phyloP scores from a whole-genome alignment of 2,888 invertebrate species.

The Sminthurinus aureus region DNA sequence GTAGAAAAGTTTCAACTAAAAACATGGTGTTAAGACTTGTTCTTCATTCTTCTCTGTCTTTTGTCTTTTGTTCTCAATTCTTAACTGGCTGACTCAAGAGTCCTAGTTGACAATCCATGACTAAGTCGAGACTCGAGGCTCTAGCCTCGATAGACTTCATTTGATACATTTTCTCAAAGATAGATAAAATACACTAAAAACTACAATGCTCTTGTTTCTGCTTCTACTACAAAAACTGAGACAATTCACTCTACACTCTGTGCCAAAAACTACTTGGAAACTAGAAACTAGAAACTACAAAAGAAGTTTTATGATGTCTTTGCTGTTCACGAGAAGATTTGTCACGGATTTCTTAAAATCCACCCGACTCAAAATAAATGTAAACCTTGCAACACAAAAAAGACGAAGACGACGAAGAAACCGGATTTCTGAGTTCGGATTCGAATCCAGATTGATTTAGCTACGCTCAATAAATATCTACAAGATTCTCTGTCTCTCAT shows the following conservation, averaged over 20 bases:
- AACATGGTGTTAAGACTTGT: too few relatives aligned
- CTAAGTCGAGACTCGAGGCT: too few relatives aligned
- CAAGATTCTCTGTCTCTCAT: too few relatives aligned
- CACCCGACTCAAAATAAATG: neutral
- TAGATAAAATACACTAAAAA: conserved; percentile 1
- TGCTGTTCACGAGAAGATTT: neutral
- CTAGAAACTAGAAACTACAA: too few relatives aligned
- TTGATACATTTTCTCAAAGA: too few relatives aligned
- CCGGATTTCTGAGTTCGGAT: neutral
- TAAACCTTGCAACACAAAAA: neutral
- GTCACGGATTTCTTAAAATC: conserved; percentile 7
- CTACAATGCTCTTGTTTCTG: neutral
- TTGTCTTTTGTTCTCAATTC: too few relatives aligned
- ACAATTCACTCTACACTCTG: too few relatives aligned
- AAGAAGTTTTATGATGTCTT: neutral
- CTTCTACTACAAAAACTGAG: neutral
- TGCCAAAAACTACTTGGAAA: neutral
- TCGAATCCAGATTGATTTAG: conserved; percentile 11
- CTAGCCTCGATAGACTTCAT: too few relatives aligned
- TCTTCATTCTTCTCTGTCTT: too few relatives aligned
- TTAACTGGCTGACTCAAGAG: too few relatives aligned
- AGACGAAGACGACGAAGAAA: neutral
- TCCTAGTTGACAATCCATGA: too few relatives aligned
- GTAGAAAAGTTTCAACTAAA: too few relatives aligned
- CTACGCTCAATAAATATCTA: neutral